Evolutionary conservation across 2,113 vertebrate genomes (phyloP).

Genomic region (Kryptolebias marmoratus): DNA sequence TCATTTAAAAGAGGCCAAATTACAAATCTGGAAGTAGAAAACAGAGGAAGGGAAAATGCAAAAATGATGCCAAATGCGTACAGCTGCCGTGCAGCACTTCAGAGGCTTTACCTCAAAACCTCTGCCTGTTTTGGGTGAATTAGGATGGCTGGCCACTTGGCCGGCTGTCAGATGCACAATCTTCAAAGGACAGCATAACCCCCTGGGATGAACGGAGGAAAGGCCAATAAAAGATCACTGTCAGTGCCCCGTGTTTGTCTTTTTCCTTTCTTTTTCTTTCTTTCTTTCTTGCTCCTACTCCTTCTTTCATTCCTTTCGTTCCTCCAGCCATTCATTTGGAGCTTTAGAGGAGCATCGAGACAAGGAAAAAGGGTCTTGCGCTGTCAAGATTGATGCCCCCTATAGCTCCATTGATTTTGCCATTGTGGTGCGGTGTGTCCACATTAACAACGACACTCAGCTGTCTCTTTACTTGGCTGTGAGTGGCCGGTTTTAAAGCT

Average conservation of each 20-base stretch:
- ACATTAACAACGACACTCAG: slow-evolving; percentile 84
- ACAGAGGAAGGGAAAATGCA: slow-evolving; percentile 36
- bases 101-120: slow-evolving; percentile 69
- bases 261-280: slow-evolving; percentile 17
- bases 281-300: slow-evolving; percentile 24
- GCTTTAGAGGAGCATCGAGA: slow-evolving; percentile 57
- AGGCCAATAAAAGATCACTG: slow-evolving; percentile 63
- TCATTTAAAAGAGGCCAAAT: slow-evolving; percentile 42
- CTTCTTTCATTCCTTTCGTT: slow-evolving; percentile 6
- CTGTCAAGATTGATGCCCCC: slow-evolving; percentile 82
- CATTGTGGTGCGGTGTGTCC: slow-evolving; percentile 83
- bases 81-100: slow-evolving; percentile 68
- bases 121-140: slow-evolving; percentile 61
- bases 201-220: slow-evolving; percentile 60
- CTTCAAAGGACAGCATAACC: slow-evolving; percentile 67
- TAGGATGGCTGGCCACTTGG: slow-evolving; percentile 64
- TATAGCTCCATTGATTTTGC: slow-evolving; percentile 85
- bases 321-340: slow-evolving; percentile 36
- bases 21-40: slow-evolving; percentile 38
- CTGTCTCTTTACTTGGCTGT: slow-evolving; percentile 79
- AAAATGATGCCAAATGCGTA: slow-evolving; percentile 51
- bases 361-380: slow-evolving; percentile 71
- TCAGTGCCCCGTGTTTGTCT: slow-evolving; percentile 20
- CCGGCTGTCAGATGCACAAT: slow-evolving; percentile 52
- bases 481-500: slow-evolving; percentile 77